Base-by-base conservation (phyloP, 2,888 invertebrate genomes). In the Lingula anatina region DNA sequence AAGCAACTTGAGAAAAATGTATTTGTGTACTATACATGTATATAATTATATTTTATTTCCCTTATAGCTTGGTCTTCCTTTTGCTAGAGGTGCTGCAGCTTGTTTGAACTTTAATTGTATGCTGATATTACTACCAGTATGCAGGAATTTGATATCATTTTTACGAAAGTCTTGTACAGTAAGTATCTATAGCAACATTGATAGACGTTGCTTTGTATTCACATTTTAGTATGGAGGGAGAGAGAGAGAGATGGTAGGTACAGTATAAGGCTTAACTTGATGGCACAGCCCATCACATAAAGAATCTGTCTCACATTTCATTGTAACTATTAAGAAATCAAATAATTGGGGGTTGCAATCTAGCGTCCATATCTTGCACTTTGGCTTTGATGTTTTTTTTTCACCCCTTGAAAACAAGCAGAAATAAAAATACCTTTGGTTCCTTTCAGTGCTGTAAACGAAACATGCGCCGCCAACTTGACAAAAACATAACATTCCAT, bases 31-130 rank as follows among this genome's bases (percentile, higher is more conserved):
- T 5, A 46, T 24, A 15, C 7, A 9, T 44, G 23, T 44, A 15
- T 5, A 15, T 2, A 43, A 25, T 23, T 47, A 18, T 40, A 9
- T 21, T 28, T 9, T 24, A 20, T 42, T 28, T 41, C 26, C 28
- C 40, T 54, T 62, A 27, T 61, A 73, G 71, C 50, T 61, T 49
- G 62, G 67, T 3, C 50, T 76, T n/a, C 54, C 65, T 1, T 64
- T 67, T 62, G 73, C 77, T 3, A 52, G 75, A 50, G 76, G 68
- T 18, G 67, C 75, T 60, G 77, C 77, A 1, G 68, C 70, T 4
- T 66, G 70, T 41, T 59, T 77, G 15, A 76, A 77, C 51, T 60
- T 77, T 39, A 75, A 77, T 65, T 71, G 71, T 52, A 66, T 74
- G 63, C 57, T 77, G 26, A 64, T 76, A 27, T 56, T 77, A 15